phyloP scores from a whole-genome alignment of 2,888 invertebrate genomes.

The Bugula neritina region DNA sequence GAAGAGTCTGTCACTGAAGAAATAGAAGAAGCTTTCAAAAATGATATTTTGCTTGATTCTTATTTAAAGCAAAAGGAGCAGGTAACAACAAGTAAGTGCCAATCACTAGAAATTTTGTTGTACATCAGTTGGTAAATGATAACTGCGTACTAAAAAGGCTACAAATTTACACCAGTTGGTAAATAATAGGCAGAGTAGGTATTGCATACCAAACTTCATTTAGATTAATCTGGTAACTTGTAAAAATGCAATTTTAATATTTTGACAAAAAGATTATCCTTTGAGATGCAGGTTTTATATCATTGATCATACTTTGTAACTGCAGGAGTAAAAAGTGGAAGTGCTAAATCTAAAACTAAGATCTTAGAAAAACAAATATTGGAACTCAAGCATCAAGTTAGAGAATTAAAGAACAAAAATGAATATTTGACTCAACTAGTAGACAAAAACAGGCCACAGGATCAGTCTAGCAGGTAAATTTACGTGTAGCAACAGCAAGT shows the following conservation, averaged over 20 bases:
- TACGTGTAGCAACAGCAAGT: no score
- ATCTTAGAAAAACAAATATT: slow-evolving; percentile 49
- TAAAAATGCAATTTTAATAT: no score
- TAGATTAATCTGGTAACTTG: no score
- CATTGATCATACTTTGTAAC: no score
- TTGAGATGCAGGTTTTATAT: no score
- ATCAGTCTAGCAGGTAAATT: background rate
- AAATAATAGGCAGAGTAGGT: background rate
- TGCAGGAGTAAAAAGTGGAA: background rate
- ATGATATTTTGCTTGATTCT: background rate
- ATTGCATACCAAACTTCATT: background rate
- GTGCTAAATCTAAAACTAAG: background rate
- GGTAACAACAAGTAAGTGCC: no score
- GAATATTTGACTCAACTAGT: slow-evolving; percentile 44
- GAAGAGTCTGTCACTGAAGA: slow-evolving; percentile 32
- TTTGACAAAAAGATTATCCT: no score
- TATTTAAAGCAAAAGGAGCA: background rate
- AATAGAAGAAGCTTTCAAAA: background rate
- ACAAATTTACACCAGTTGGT: background rate
- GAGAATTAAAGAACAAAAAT: slow-evolving; percentile 44
- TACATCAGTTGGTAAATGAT: no score
- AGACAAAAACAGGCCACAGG: slow-evolving; percentile 31
- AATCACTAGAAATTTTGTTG: no score
- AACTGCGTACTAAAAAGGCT: no score
- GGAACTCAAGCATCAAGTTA: slow-evolving; percentile 44